Evolutionary conservation across 2,113 vertebrate genomes (phyloP).

Genomic region (Pluvialis apricaria): DNA sequence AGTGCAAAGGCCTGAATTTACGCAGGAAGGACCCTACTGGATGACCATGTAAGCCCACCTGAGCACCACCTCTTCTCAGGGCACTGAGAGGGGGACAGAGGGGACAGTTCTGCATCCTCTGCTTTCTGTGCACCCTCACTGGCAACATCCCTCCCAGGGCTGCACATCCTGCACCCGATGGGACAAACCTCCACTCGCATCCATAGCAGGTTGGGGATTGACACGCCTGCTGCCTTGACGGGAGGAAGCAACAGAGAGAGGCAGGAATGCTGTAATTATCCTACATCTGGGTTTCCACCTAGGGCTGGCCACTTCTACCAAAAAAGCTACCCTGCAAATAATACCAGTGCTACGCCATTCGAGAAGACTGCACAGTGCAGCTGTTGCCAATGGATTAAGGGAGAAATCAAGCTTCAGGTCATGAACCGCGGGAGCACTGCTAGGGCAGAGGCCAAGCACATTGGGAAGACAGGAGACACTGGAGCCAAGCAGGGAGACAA

Average conservation of each 20-base stretch:
- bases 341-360: accelerated
- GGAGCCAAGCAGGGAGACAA: not conserved
- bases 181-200: not conserved
- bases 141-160: not conserved
- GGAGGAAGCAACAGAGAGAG: not conserved
- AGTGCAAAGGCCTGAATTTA: not conserved
- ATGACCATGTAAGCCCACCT: not conserved
- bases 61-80: not conserved
- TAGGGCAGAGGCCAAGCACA: not conserved
- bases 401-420: not conserved
- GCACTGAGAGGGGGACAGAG: not conserved
- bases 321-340: not conserved
- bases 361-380: not conserved
- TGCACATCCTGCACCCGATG: not conserved
- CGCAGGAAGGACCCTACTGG: not conserved
- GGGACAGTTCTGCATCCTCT: not conserved
- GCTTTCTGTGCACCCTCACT: not conserved
- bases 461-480: not conserved
- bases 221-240: not conserved
- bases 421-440: accelerated
- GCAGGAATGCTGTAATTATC: not conserved
- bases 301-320: not conserved
- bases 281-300: not conserved
- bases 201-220: not conserved
- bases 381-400: not conserved